These are phyloP conservation scores for Sinhomidia bicolor DNA, from an alignment of 2,888 invertebrate species.

Conservation along the genomic window DNA sequence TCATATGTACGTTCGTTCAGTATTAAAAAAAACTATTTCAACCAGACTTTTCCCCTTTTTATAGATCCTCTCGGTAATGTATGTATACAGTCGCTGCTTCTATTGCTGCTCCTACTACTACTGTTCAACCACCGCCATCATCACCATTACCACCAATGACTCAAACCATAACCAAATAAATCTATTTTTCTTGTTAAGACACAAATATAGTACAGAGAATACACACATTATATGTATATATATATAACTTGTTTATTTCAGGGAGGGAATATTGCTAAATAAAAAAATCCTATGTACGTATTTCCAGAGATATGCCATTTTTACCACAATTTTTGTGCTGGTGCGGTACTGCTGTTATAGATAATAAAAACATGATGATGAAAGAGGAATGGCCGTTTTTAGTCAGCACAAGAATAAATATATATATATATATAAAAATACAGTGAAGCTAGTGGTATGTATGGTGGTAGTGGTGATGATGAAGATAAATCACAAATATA, in stretches of 20 bases:
- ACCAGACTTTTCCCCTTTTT: constrained; percentile 57
- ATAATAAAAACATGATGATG: constrained; percentile 32
- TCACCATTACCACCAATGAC: not conserved
- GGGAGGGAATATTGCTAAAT: constrained; percentile 2
- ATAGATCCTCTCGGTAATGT: constrained; percentile 9
- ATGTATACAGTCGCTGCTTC: not conserved
- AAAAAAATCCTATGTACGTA: not conserved
- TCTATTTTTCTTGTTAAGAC: not conserved
- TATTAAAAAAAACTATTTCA: constrained; percentile 17
- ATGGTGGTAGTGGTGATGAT: no score
- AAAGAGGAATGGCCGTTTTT: constrained; percentile 49
- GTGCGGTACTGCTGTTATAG: not conserved
- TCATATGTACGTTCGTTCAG: no score
- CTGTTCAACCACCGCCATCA: not conserved
- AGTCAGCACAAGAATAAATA: constrained; percentile 23
- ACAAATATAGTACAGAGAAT: not conserved
- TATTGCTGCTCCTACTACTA: no score
- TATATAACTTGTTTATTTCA: constrained; percentile 14
- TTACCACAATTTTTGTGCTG: constrained; percentile 34
- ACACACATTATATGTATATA: not conserved
- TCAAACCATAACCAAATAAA: constrained; percentile 20
- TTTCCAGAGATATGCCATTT: constrained; percentile 26
- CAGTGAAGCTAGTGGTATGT: no score
- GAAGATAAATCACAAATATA: constrained; percentile 30
- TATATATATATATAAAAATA: not conserved